phyloP scores from a whole-genome alignment of 2,113 vertebrate species.

The Ceyx cyanopectus region DNA sequence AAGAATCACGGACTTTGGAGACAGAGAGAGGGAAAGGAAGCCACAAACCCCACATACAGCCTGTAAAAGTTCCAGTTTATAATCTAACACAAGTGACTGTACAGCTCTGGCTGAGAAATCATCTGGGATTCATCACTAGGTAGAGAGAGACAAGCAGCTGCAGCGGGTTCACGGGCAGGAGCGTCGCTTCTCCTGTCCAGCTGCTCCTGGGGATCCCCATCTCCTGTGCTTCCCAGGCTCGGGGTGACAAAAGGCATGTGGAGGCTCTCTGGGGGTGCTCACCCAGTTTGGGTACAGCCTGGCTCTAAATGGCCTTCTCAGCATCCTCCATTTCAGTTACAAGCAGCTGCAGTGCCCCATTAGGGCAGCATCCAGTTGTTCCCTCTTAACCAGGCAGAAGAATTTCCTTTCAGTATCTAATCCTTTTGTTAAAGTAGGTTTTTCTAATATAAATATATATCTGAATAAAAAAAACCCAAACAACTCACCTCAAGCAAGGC shows the following conservation, averaged over 20 bases:
- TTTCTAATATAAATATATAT: fast-evolving
- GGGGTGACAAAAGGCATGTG: fast-evolving
- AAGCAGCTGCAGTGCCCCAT: background rate
- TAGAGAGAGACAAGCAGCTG: background rate
- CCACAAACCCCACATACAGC: conserved; percentile 53
- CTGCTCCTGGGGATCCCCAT: background rate
- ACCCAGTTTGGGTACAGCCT: background rate
- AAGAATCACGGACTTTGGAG: conserved; percentile 12
- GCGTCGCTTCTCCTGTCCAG: background rate
- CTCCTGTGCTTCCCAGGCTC: background rate
- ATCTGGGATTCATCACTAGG: conserved; percentile 49
- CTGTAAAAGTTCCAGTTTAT: conserved; percentile 45
- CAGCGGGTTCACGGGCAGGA: background rate
- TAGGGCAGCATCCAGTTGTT: background rate
- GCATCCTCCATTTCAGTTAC: background rate
- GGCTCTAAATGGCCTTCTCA: background rate
- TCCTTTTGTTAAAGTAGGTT: background rate
- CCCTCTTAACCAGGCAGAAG: background rate
- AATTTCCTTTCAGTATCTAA: background rate
- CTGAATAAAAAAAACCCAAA: background rate
- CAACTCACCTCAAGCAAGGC: background rate
- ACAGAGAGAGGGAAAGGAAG: conserved; percentile 30
- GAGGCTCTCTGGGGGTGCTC: background rate
- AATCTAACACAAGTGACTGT: background rate
- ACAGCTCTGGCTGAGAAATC: conserved; percentile 7